Base-by-base conservation (phyloP, 2,113 vertebrate species). In the Pterocles orientalis region DNA sequence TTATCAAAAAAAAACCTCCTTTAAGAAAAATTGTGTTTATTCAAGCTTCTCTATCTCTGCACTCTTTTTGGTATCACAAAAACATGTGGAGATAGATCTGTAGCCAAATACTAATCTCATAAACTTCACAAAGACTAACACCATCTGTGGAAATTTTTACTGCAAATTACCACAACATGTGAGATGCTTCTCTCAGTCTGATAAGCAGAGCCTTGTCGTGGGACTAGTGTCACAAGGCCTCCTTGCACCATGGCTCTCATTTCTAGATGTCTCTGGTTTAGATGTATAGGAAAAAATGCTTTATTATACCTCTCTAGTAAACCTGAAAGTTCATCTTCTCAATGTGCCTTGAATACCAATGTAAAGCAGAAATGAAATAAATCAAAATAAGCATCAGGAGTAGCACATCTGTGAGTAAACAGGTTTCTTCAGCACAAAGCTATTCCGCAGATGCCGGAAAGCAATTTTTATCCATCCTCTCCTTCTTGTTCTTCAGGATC, bases 131-230 rank as follows among this genome's bases (percentile, higher is more conserved):
- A 80, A 92, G 45, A 43, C 71, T 92, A 88, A 89, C 53, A 94
- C 86, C 95, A 86, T 95, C 94, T 94, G 90, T 86, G 83, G 65
- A 39, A 92, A 61, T 84, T 95, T 89, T 92, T 91, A 65, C 77
- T 86, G 83, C 41, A 96, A 75, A 96, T 95, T 86, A 47, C 58
- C 45, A 61, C 82, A 85, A 58, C 33, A 72, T 84, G 65, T 86
- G 77, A 92, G 86, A 92, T n/a, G 45, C 28, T 91, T 68, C 61
- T 71, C 26, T 86, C 61, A 71, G 45, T 23, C 31, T 88, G 56
- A 86, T 82, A 81, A 91, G 41, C 28, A 64, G 77, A 77, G 34
- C 34, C 31, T 71, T 69, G 45, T 47, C 43, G 68, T 31, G 61
- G 69, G 82, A 95, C 75, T 56, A 78, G 33, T 81, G 80, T 88